These are phyloP conservation scores for Chelonia mydas DNA, from an alignment of 2,797 vertebrate species.

Conservation along the genomic window DNA sequence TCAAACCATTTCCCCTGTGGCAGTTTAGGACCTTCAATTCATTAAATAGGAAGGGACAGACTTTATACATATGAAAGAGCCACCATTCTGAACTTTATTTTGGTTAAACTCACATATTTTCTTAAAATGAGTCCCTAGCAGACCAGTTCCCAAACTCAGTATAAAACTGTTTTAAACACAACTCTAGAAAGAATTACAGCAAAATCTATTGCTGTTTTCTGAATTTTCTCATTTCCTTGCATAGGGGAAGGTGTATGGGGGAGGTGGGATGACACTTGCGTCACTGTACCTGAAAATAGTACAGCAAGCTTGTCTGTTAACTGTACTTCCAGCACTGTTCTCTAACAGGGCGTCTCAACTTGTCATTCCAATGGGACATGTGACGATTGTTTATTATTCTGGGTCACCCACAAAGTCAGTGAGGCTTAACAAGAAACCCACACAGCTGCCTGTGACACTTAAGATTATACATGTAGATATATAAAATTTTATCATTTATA, in stretches of 20 bases:
- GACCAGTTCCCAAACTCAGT: neutral
- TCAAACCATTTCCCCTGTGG: neutral
- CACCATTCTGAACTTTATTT: neutral
- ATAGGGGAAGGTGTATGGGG: neutral
- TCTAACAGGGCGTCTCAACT: neutral
- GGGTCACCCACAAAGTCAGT: neutral
- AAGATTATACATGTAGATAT: neutral
- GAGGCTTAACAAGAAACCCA: slow-evolving; percentile 12
- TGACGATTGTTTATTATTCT: neutral
- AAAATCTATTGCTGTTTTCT: neutral
- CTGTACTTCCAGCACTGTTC: neutral
- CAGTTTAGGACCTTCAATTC: neutral
- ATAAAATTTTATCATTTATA: neutral
- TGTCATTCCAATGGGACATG: neutral
- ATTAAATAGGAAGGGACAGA: neutral
- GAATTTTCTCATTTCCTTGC: neutral
- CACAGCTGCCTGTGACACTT: neutral
- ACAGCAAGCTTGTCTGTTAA: neutral
- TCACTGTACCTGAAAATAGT: neutral
- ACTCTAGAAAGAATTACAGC: neutral
- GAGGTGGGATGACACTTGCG: neutral
- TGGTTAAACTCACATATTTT: neutral
- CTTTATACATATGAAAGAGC: neutral
- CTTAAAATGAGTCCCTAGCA: neutral
- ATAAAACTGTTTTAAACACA: neutral